Evolutionary conservation across 1,140 invertebrate genomes (phyloP), one percentile per base, ranked within the genome.

Genomic region (Meloidogyne hapla): DNA sequence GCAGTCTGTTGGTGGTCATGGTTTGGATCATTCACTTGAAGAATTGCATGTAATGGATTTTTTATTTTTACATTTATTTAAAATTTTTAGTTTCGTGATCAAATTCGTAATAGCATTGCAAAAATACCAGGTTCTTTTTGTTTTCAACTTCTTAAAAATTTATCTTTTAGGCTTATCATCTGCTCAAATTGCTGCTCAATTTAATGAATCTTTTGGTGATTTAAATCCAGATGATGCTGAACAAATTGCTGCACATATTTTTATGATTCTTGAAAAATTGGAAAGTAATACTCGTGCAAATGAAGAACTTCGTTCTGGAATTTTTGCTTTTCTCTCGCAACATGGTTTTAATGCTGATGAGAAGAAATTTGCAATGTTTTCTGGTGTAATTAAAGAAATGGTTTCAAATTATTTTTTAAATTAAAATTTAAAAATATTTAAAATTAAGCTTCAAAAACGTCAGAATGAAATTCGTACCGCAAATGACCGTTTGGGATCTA

Each of bases 181-280:
- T n/a, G 48, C 4, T 6, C 48, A 25, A 73, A 56, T 63, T 28
- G 71, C 23, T 12, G 71, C 38, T 2, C 10, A 56, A 4, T 38
- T 61, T 6, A 61, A 63, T 3, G 70, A 73, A 38, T 64, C 70
- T 38, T 23, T 71, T 10, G 42, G 23, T 18, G n/a, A 64, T 6
- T 28, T 64, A 12, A 33, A 73, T 12, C 26, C 21, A 12, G 40
- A 73, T 26, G 56, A 73, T 73, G 71, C 56, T 15, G 71, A 73
- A 9, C 71, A 64, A 12, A 26, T 73, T 38, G 71, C 71, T 15
- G 48, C 56, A 8, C 48, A 73, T 63, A 26, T 73, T 33, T 33
- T 61, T 23, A 73, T 73, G 71, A 73, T 73, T 25, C 23, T 73
- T 9, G 71, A 73, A 45, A 73, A 42, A 8, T 73, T 73, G 23